Conservation (phyloP, 2,888 invertebrate species). For the Tupiocoris notatus region DNA sequence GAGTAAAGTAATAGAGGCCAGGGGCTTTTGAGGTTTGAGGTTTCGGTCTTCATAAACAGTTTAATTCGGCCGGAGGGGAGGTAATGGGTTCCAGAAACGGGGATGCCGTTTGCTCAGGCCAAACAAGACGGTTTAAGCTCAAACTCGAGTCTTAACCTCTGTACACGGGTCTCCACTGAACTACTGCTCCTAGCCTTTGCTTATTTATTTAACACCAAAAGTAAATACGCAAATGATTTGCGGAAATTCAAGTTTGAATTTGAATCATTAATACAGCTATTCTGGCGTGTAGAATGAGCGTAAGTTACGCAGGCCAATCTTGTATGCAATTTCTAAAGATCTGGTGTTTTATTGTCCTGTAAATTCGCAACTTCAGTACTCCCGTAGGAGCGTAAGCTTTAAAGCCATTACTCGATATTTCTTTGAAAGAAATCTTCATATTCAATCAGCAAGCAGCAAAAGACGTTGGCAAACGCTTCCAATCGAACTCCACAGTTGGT, state of each 20-base stretch:
- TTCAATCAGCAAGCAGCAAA: too few species aligned
- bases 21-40: conserved; percentile 13
- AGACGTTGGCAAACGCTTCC: too few species aligned
- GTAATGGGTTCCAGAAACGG: background rate
- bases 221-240: background rate
- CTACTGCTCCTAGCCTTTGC: background rate
- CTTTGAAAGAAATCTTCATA: too few species aligned
- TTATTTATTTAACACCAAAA: background rate
- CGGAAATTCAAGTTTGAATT: background rate
- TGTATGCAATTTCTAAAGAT: too few species aligned
- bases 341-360: too few species aligned
- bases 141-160: background rate
- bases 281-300: too few species aligned
- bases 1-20: conserved; percentile 1
- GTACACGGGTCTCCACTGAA: background rate
- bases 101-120: background rate
- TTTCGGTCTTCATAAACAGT: conserved; percentile 38
- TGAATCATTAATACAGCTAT: background rate
- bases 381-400: too few species aligned
- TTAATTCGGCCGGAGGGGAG: conserved; percentile 16
- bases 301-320: too few species aligned
- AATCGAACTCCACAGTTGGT: too few species aligned
- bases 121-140: background rate
- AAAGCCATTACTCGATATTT: too few species aligned
- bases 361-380: too few species aligned